These are phyloP conservation scores for Drosophila sp. DNA, from an alignment of 1,140 invertebrate genomes.

Conservation along the genomic window DNA sequence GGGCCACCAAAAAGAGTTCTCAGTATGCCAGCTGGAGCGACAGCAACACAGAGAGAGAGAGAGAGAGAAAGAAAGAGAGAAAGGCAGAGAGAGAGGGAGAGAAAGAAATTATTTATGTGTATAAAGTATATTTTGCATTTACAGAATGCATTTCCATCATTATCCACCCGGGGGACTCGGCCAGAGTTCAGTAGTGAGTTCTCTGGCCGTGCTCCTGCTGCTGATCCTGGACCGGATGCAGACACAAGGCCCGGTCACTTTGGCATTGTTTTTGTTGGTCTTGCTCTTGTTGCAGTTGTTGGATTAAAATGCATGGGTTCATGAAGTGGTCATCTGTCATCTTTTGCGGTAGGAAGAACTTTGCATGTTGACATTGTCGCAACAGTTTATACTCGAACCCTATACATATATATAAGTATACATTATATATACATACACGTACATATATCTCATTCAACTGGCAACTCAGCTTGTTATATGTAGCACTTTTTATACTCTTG, in stretches of 20 bases:
- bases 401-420: constrained; percentile 2
- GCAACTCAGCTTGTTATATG: constrained; percentile 18
- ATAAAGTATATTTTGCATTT: constrained; percentile 80
- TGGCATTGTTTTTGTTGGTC: constrained; percentile 60
- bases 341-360: constrained; percentile 79
- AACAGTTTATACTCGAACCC: constrained; percentile 64
- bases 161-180: constrained; percentile 47
- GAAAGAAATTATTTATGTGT: constrained; percentile 75
- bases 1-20: constrained; percentile 21
- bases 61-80: not conserved
- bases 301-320: constrained; percentile 81
- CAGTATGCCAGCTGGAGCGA: not conserved
- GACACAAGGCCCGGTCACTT: constrained; percentile 42
- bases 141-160: constrained; percentile 79
- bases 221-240: constrained; percentile 55
- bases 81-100: constrained; percentile 8
- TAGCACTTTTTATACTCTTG: constrained; percentile 32
- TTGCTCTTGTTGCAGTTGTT: constrained; percentile 40
- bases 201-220: constrained; percentile 24
- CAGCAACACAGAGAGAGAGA: not conserved
- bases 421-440: constrained; percentile 10
- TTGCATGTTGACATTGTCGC: constrained; percentile 81
- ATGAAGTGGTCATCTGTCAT: constrained; percentile 82
- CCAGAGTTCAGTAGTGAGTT: constrained; percentile 4
- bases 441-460: constrained; percentile 1